These are phyloP conservation scores for Tenthredo amoena DNA, from an alignment of 2,888 invertebrate species.

Conservation along the genomic window DNA sequence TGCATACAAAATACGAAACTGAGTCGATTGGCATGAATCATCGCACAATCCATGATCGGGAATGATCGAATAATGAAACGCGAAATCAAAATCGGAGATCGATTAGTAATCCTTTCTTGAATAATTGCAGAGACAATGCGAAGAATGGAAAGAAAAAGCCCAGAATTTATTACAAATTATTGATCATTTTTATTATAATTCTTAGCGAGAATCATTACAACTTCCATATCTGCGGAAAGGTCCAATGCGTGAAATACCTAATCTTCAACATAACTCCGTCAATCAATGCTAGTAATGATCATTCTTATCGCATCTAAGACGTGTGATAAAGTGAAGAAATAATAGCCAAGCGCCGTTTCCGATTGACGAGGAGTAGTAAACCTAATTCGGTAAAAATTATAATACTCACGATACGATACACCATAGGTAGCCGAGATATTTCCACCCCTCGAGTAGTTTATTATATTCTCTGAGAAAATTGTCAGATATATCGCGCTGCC, in stretches of 20 bases:
- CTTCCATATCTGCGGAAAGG: no score
- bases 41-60: neutral
- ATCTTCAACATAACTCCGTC: no score
- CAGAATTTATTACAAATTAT: no score
- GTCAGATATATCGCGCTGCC: neutral
- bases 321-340: no score
- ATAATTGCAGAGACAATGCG: neutral
- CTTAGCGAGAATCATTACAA: neutral
- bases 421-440: neutral
- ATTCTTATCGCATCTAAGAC: no score
- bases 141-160: no score
- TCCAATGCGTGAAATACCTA: no score
- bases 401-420: neutral
- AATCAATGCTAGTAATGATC: no score
- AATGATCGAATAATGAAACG: neutral
- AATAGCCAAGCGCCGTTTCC: no score
- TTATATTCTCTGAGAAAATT: neutral
- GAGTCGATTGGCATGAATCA: neutral
- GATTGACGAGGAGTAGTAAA: no score
- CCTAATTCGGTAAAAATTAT: no score
- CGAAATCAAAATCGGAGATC: neutral
- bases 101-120: neutral
- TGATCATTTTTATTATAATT: neutral
- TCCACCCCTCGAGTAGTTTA: neutral
- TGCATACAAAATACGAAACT: slow-evolving; percentile 61